Percentiles rank a stretch among this genome's conserved stretches.
Conservation (phyloP, 2,888 invertebrate genomes). For the Eumacrocentrus americanus region DNA sequence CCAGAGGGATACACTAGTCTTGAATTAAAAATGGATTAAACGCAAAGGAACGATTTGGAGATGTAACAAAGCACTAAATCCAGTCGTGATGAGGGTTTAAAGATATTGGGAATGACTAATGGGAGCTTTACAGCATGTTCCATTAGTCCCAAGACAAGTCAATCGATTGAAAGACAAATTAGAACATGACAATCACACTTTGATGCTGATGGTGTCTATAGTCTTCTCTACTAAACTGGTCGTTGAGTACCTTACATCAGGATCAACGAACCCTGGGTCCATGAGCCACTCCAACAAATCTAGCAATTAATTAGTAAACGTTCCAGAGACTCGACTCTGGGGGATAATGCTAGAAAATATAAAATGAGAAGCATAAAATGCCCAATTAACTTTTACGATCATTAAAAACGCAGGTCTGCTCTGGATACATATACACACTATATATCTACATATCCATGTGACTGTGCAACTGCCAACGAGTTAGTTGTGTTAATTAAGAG, state of each 20-base stretch:
- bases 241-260: no score
- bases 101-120: background rate
- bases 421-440: no score
- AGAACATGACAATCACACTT: background rate
- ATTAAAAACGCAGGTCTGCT: no score
- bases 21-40: no score
- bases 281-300: background rate
- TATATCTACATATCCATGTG: no score
- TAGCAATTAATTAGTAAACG: background rate
- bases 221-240: no score
- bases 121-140: background rate
- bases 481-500: slow-evolving; percentile 6
- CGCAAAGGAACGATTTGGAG: no score
- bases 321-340: background rate
- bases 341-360: background rate
- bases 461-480: background rate
- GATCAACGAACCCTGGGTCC: background rate
- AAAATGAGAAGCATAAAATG: no score
- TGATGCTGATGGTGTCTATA: background rate
- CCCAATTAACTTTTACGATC: no score
- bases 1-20: no score
- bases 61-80: no score
- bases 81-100: no score
- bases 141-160: background rate
- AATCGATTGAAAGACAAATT: background rate